A percentile compares a stretch with the other conserved stretches of the same genome.
Evolutionary conservation across 2,797 vertebrate genomes (phyloP).

Genomic region (Pterois miles): DNA sequence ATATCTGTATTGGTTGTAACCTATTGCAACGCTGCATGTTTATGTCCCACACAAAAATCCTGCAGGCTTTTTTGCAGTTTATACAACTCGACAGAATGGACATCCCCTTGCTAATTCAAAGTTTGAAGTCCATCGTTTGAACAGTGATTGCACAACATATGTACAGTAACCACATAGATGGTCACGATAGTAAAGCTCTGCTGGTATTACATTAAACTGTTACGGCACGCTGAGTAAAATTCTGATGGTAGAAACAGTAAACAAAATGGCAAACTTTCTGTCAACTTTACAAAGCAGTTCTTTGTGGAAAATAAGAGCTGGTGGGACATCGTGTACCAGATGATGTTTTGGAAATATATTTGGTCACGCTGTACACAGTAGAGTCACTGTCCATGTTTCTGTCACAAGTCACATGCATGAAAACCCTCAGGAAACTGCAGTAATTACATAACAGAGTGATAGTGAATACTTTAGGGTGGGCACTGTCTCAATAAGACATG

Average conservation of each 20-base stretch:
- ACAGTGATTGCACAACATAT: neutral
- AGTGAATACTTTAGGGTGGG: neutral
- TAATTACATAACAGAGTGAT: neutral
- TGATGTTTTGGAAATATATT: neutral
- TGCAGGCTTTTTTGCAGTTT: neutral
- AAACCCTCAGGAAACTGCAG: neutral
- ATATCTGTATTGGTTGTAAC: neutral
- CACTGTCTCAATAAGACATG: neutral
- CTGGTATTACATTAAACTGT: neutral
- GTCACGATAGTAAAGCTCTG: neutral
- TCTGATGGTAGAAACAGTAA: neutral
- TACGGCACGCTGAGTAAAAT: neutral
- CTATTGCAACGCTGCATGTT: neutral
- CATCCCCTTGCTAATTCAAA: neutral
- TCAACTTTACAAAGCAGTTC: neutral
- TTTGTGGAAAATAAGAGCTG: neutral
- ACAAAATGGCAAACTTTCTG: neutral
- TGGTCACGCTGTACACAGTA: neutral
- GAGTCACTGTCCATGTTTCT: neutral
- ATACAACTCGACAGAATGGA: neutral
- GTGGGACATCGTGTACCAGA: neutral
- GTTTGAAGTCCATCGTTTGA: slow-evolving; percentile 36
- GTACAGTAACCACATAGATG: neutral
- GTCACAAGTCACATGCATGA: neutral
- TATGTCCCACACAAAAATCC: neutral